Percentiles rank a stretch among this genome's conserved stretches.
These are phyloP conservation scores for Colinus virginianus DNA, from an alignment of 2,113 vertebrate genomes.

Conservation along the genomic window DNA sequence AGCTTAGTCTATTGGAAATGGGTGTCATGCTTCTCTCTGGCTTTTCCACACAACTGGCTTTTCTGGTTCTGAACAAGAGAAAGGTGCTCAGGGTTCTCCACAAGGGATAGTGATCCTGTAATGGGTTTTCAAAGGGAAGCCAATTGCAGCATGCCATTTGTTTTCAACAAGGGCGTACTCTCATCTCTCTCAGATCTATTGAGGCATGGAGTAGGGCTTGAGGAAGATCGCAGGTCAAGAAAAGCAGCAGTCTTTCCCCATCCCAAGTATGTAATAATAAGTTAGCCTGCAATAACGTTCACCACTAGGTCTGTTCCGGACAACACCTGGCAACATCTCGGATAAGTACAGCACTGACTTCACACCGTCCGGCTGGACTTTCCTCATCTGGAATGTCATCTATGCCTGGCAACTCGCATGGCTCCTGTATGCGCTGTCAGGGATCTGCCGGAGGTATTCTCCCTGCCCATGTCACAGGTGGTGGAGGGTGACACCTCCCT, in stretches of 20 bases:
- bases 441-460: conserved; percentile 60
- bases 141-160: background rate
- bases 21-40: background rate
- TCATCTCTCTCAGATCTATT: background rate
- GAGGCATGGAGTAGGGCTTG: background rate
- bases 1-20: background rate
- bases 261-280: background rate
- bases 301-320: conserved; percentile 60
- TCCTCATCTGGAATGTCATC: conserved; percentile 72
- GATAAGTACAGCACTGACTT: conserved; percentile 59
- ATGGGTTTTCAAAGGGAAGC: background rate
- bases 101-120: conserved; percentile 6
- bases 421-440: conserved; percentile 52
- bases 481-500: background rate
- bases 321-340: conserved; percentile 67
- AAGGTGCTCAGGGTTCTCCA: background rate
- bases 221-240: conserved; percentile 3
- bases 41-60: conserved; percentile 1
- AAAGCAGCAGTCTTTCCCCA: background rate
- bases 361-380: conserved; percentile 67
- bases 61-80: conserved; percentile 29
- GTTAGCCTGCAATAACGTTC: conserved; percentile 21
- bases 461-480: background rate
- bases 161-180: background rate
- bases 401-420: conserved; percentile 64